Evolutionary conservation across 2,797 vertebrate species (phyloP), one percentile per base, ranked within the genome.

Genomic region (Cuniculus paca): DNA sequence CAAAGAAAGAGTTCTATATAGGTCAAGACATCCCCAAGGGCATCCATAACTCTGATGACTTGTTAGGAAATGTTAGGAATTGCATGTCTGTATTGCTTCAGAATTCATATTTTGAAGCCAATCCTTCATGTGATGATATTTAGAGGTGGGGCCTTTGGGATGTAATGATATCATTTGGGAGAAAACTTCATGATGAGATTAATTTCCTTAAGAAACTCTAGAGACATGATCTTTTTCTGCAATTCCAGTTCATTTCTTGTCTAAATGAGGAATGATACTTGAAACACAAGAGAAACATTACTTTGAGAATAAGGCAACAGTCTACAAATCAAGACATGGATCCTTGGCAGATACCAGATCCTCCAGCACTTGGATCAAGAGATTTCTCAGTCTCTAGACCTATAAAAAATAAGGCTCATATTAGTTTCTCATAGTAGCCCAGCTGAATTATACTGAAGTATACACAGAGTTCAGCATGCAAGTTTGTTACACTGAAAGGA

Each of bases 261-360:
- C 52, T 93, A 77, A 88, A 90, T 90, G 81, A 83, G 56, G 61
- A 95, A 48, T 61, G 34, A 77, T n/a, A 82, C n/a, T 95, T 80
- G 82, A 82, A 92, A 87, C 16, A 11, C 45, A 34, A 93, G 6
- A 16, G 36, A 48, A 77, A 60, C 79, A 39, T 78, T 93, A 65
- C 48, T 95, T 97, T 91, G 88, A 95, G 50, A 50, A 34, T 19
- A 42, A 68, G 65, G 31, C 14, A 45, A 24, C 9, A 11, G 31
- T 42, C 52, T 72, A n/a, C n/a, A 85, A 60, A 72, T 52, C 81
- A 54, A 31, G 28, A 86, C 58, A 12, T 72, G 19, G 22, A 22
- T 50, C 34, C 6, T 50, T 28, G 65, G 45, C 6, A n/a, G 22
- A 72, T 26, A 31, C 24, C 39, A 31, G 36, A 36, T 74, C 20